Evolutionary conservation across 2,113 vertebrate species (phyloP), one percentile per base, ranked within the genome.

Genomic region (Brienomyrus longianalis): DNA sequence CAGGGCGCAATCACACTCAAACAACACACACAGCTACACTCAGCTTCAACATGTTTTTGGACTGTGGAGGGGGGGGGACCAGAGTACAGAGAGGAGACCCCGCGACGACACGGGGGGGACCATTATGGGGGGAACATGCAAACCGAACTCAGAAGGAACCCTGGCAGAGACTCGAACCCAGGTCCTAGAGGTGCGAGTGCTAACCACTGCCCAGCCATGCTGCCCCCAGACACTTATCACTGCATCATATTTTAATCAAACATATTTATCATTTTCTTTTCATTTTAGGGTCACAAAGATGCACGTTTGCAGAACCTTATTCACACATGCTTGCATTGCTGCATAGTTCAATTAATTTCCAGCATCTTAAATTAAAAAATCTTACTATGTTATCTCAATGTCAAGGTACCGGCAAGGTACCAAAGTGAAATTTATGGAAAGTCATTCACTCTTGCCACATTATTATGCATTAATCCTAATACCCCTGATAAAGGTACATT

Each of bases 371-470:
- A 77, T 77, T 19, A 15, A 39, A 4, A 11, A 1, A 1, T 77
- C 39, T 77, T 39, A 80, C 74, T 80, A 43, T 80, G 43, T 80
- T 19, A 80, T 43, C 31, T 80, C 15, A 70, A 70, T 70, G 62
- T 70, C 62, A 70, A 70, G 62, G 62, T 62, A 62, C 59, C 23
- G 23, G 7, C 59, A n/a, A 62, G 59, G 59, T 27, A 31, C n/a
- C 27, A 80, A 80, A 43, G 31, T 80, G 74, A 80, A 43, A 80
- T 84, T 84, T 84, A 47, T 45, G 83, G 39, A 84, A 84, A 84
- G 21, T n/a, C 43, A 47, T 84, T 48, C 43, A n/a, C 35, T 84
- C 17, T 48, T 48, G 45, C 83, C 19, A 84, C 39, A 23, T 45
- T 84, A 84, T n/a, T 80, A 43, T 39, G 35, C 74, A 80, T 80